Conservation (phyloP, 1,140 invertebrate genomes). For the Drosophila pseudoobscura region DNA sequence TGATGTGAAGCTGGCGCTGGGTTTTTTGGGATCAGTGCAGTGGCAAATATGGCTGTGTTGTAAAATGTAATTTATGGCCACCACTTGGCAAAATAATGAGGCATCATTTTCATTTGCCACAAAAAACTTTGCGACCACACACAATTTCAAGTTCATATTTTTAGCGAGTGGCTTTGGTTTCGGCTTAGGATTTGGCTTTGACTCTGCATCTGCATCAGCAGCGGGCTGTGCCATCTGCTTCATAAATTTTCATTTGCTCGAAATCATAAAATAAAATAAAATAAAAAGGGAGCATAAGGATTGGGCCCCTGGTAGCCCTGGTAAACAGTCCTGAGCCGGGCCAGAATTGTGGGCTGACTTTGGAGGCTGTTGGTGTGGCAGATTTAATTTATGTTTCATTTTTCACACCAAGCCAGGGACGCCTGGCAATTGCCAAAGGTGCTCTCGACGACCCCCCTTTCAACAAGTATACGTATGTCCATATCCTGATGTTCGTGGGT, state of each 20-base stretch:
- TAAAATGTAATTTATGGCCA: slow-evolving; percentile 58
- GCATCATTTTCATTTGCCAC: slow-evolving; percentile 70
- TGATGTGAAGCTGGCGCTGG: background rate
- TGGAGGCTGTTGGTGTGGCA: slow-evolving; percentile 17
- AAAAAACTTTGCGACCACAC: slow-evolving; percentile 52
- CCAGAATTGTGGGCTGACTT: slow-evolving; percentile 40
- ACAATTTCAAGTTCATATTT: slow-evolving; percentile 61
- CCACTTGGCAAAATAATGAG: slow-evolving; percentile 59
- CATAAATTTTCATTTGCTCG: slow-evolving; percentile 74
- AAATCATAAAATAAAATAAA: slow-evolving; percentile 54
- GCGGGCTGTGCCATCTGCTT: slow-evolving; percentile 48
- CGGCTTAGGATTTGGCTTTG: slow-evolving; percentile 30
- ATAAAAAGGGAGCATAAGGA: slow-evolving; percentile 31
- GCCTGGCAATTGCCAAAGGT: slow-evolving; percentile 48
- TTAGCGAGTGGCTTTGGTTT: slow-evolving; percentile 37
- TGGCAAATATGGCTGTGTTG: background rate
- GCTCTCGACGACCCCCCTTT: slow-evolving; percentile 24
- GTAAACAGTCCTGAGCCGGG: slow-evolving; percentile 27
- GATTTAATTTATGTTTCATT: slow-evolving; percentile 63
- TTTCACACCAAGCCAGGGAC: slow-evolving; percentile 40
- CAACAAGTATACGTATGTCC: slow-evolving; percentile 1
- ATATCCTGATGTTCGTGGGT: slow-evolving; percentile 16
- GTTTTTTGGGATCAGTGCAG: background rate
- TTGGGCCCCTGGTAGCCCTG: background rate
- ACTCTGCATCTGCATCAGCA: slow-evolving; percentile 8